Conservation (phyloP, 92 coral and sea anemone genomes). For the Virgularia gustaviana region DNA sequence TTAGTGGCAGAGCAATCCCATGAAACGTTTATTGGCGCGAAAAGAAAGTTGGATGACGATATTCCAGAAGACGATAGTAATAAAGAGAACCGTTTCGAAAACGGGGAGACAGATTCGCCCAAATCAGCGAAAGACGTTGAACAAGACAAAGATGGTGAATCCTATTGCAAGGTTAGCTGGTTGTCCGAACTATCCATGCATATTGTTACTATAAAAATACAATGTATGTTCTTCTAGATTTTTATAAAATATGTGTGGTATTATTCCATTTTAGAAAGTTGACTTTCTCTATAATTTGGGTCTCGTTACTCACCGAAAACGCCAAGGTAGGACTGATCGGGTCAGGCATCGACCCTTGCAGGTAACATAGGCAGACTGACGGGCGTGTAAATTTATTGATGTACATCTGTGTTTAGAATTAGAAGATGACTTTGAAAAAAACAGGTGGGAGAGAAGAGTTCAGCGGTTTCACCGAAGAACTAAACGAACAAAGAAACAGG, state of each 20-base stretch:
- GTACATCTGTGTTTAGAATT: conserved; percentile 19
- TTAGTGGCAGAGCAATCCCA: not conserved
- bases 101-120: conserved; percentile 59
- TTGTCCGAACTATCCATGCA: too few species aligned
- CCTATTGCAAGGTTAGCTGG: conserved; percentile 20
- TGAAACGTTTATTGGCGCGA: conserved; percentile 1
- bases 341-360: too few species aligned
- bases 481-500: conserved; percentile 16
- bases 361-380: too few species aligned
- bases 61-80: conserved; percentile 10
- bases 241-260: not conserved
- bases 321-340: conserved; percentile 36
- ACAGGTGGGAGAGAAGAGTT: conserved; percentile 25
- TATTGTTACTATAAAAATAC: not conserved
- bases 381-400: too few species aligned
- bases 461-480: conserved; percentile 22
- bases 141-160: not conserved
- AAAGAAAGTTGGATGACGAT: conserved; percentile 24
- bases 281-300: conserved; percentile 24
- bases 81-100: conserved; percentile 49
- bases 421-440: conserved; percentile 38
- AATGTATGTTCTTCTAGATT: not conserved
- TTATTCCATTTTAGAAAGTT: conserved; percentile 20
- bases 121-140: not conserved
- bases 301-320: conserved; percentile 35